Conservation (phyloP, 2,797 vertebrate genomes). For the Bucorvus abyssinicus region DNA sequence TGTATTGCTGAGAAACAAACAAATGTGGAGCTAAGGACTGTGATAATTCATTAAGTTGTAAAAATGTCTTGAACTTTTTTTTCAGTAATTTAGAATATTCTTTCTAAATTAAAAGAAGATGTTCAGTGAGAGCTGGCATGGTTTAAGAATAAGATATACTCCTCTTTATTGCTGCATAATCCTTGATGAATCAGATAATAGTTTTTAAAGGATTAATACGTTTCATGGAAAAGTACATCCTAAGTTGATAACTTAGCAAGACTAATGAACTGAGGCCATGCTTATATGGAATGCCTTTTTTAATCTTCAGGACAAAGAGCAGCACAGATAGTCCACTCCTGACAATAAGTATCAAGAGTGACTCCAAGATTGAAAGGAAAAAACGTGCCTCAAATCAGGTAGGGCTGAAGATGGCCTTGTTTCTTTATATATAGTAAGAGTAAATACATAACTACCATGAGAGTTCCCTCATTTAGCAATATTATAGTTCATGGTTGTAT, state of each 20-base stretch:
- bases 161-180: background rate
- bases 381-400: conserved; percentile 89
- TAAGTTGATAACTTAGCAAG: background rate
- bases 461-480: background rate
- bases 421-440: background rate
- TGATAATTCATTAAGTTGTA: background rate
- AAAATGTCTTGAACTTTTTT: background rate
- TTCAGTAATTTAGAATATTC: background rate
- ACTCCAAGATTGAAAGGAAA: conserved; percentile 87
- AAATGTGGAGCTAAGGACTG: background rate
- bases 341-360: conserved; percentile 77
- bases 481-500: background rate
- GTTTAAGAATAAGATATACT: background rate
- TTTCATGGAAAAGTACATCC: background rate
- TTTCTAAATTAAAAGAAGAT: background rate
- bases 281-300: conserved; percentile 12
- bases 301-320: conserved; percentile 82
- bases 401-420: background rate
- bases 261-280: background rate
- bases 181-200: background rate
- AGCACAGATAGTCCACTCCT: conserved; percentile 80
- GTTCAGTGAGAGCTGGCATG: background rate
- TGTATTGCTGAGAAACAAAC: background rate
- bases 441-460: background rate
- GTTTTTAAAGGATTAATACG: background rate